Percentiles rank a stretch among this genome's conserved stretches.
phyloP scores from a whole-genome alignment of 2,113 vertebrate genomes.

The Bolborhynchus lineola region DNA sequence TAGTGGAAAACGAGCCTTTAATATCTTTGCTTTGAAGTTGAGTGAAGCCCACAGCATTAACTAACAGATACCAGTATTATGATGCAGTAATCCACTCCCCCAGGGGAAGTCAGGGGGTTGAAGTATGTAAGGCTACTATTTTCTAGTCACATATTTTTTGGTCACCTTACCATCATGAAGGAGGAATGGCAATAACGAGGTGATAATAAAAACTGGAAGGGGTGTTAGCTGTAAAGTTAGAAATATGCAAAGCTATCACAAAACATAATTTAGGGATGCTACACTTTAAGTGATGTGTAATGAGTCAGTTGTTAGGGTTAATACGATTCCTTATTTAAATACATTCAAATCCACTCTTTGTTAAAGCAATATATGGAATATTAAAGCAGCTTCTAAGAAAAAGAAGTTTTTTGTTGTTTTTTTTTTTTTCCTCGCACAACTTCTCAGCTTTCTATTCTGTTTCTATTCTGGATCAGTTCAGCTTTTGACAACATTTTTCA shows the following conservation, averaged over 20 bases:
- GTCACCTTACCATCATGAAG: conserved; percentile 49
- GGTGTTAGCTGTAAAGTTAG: conserved; percentile 25
- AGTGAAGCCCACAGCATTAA: conserved; percentile 75
- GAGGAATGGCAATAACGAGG: conserved; percentile 56
- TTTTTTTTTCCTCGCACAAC: neutral
- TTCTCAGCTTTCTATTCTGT: neutral
- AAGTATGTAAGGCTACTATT: conserved; percentile 66
- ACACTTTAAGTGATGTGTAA: neutral
- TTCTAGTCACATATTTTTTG: conserved; percentile 62
- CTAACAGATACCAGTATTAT: conserved; percentile 75
- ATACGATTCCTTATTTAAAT: neutral
- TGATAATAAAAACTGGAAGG: conserved; percentile 49
- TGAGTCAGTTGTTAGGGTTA: neutral
- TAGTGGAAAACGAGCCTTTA: conserved; percentile 80
- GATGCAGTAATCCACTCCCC: conserved; percentile 73
- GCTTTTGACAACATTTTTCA: neutral
- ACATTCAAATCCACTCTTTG: neutral
- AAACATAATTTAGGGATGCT: neutral
- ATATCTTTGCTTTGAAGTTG: conserved; percentile 81
- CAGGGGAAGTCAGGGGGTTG: conserved; percentile 56
- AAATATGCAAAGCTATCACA: neutral
- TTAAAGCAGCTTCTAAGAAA: neutral
- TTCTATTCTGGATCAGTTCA: neutral
- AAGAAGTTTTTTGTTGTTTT: neutral
- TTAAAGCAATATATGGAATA: neutral